These are phyloP conservation scores for Corvus hawaiiensis DNA, from an alignment of 2,113 vertebrate genomes.

Conservation along the genomic window DNA sequence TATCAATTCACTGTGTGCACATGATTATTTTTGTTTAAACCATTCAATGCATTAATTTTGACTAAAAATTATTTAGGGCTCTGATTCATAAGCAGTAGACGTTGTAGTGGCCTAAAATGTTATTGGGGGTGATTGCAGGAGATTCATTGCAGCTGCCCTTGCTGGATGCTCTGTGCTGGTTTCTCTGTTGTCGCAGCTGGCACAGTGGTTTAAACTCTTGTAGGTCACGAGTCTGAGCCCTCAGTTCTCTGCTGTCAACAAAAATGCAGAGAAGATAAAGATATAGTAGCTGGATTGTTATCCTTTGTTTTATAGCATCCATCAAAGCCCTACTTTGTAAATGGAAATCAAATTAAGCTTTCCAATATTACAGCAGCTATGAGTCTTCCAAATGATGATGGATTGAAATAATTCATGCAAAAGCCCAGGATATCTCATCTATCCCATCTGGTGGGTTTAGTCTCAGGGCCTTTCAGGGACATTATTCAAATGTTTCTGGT, in stretches of 20 bases:
- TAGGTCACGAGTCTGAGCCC: conserved; percentile 5
- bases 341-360: conserved; percentile 51
- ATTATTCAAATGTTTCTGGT: conserved; percentile 39
- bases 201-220: not conserved
- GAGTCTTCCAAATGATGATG: conserved; percentile 54
- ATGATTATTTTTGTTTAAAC: not conserved
- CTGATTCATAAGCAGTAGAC: not conserved
- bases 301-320: conserved; percentile 44
- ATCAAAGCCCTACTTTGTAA: conserved; percentile 43
- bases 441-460: conserved; percentile 46
- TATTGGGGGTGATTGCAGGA: not conserved
- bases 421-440: conserved; percentile 34
- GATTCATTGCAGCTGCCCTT: not conserved
- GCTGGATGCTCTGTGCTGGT: not conserved
- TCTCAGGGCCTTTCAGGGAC: conserved; percentile 14
- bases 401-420: conserved; percentile 56
- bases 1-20: not conserved
- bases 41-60: not conserved
- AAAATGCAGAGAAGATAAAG: conserved; percentile 9
- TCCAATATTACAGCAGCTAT: conserved; percentile 34
- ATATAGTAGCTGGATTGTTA: conserved; percentile 26
- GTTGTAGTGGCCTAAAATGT: not conserved
- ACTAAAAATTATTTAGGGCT: not conserved
- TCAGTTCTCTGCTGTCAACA: conserved; percentile 14
- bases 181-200: conserved; percentile 10